Evolutionary conservation across 1,140 invertebrate genomes (phyloP).

Genomic region (Bombus superbus): DNA sequence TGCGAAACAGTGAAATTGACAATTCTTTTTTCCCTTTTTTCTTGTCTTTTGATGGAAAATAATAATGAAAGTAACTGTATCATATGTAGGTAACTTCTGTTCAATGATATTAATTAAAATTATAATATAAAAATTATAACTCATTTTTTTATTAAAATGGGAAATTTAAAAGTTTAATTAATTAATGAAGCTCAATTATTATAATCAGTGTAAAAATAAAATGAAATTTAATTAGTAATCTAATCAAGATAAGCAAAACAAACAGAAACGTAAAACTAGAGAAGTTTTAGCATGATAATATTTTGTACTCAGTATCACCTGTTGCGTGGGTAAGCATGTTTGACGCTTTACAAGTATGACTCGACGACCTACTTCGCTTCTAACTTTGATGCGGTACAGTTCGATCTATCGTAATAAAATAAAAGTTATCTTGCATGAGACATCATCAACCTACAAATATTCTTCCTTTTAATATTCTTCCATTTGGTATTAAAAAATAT

Average conservation of each 20-base stretch:
- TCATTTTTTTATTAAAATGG: neutral
- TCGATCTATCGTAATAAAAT: neutral
- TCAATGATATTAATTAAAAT: neutral
- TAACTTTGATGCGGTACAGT: neutral
- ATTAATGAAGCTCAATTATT: neutral
- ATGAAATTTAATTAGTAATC: neutral
- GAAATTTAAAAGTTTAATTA: neutral
- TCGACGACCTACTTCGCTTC: slow-evolving; percentile 50
- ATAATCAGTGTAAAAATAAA: neutral
- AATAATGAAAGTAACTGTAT: neutral
- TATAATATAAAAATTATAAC: neutral
- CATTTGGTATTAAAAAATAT: neutral
- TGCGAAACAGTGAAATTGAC: neutral
- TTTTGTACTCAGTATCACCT: slow-evolving; percentile 40
- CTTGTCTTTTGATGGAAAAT: neutral
- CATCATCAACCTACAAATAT: neutral
- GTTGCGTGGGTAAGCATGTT: slow-evolving; percentile 64
- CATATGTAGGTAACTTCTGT: neutral
- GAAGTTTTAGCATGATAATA: neutral
- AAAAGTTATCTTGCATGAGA: neutral
- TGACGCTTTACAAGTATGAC: slow-evolving; percentile 38
- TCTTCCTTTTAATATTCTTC: neutral
- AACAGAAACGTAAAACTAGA: neutral
- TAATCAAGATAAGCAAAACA: neutral
- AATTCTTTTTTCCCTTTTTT: neutral